Conservation (phyloP, 2,113 vertebrate genomes). For the Aythya baeri region DNA sequence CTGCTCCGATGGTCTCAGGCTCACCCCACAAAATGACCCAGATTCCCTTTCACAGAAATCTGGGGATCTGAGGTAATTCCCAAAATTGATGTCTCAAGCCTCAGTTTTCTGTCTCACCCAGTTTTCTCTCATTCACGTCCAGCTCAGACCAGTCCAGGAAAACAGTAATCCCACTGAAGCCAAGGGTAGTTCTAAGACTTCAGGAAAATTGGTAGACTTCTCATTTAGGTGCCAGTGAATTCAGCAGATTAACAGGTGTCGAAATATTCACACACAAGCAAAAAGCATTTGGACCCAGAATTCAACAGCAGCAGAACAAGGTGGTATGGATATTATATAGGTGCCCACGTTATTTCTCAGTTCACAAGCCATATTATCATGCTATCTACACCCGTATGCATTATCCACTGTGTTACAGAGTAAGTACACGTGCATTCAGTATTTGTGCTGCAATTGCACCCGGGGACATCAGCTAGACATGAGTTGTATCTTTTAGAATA, state of each 20-base stretch:
- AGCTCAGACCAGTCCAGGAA: background rate
- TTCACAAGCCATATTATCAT: background rate
- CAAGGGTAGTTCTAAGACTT: background rate
- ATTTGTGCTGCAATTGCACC: background rate
- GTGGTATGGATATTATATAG: background rate
- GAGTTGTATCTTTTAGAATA: background rate
- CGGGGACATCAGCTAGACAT: background rate
- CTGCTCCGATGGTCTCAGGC: background rate
- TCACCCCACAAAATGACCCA: background rate
- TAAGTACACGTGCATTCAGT: background rate
- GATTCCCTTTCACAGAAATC: background rate
- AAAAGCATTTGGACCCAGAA: background rate
- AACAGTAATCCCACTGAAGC: background rate
- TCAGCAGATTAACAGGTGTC: background rate
- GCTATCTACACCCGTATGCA: background rate
- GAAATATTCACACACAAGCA: background rate
- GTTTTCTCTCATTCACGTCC: background rate
- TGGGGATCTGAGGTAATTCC: background rate
- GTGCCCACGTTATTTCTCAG: background rate
- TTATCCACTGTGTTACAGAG: background rate
- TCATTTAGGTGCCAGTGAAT: background rate
- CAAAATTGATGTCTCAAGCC: background rate
- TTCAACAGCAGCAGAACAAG: background rate
- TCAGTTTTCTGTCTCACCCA: background rate
- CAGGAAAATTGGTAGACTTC: background rate